A percentile compares a stretch with the other conserved stretches of the same genome.
These are phyloP conservation scores for Phataginus tetradactyla DNA, from an alignment of 2,797 vertebrate genomes.

Conservation along the genomic window DNA sequence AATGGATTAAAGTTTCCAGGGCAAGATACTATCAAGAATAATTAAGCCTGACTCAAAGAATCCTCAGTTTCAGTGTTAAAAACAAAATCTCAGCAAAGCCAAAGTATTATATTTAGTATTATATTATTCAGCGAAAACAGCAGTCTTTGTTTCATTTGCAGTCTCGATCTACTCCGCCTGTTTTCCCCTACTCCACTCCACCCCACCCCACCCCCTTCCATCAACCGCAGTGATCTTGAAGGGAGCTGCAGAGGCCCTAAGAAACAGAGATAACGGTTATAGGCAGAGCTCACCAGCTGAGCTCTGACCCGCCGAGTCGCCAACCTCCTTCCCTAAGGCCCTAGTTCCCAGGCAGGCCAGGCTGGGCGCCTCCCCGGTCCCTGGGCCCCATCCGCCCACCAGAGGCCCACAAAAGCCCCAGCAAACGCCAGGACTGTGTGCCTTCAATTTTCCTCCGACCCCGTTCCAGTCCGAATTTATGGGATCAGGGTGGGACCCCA, in stretches of 20 bases:
- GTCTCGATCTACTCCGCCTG: constrained; percentile 74
- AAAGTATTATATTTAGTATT: constrained; percentile 72
- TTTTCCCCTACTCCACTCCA: constrained; percentile 59
- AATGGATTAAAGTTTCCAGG: constrained; percentile 73
- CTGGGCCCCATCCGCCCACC: constrained; percentile 70
- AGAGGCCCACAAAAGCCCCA: constrained; percentile 76
- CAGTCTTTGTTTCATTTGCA: constrained; percentile 80
- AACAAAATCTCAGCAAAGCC: constrained; percentile 65
- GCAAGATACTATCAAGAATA: constrained; percentile 54
- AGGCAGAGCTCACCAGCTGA: constrained; percentile 31
- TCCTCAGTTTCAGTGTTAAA: constrained; percentile 42
- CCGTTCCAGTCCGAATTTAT: constrained; percentile 38
- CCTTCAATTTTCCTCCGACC: constrained; percentile 62
- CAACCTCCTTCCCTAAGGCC: constrained; percentile 55
- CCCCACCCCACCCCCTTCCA: constrained; percentile 67
- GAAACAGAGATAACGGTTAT: constrained; percentile 76
- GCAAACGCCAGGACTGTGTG: constrained; percentile 40
- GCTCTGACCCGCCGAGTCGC: constrained; percentile 28
- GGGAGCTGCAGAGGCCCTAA: constrained; percentile 76
- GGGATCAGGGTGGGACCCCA: constrained; percentile 47
- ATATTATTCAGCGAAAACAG: constrained; percentile 77
- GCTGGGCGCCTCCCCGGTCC: constrained; percentile 47
- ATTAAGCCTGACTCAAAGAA: constrained; percentile 63
- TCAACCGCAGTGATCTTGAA: constrained; percentile 76
- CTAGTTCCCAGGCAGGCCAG: constrained; percentile 59